phyloP scores from a whole-genome alignment of 2,113 vertebrate genomes.

The Ceratotherium simum region DNA sequence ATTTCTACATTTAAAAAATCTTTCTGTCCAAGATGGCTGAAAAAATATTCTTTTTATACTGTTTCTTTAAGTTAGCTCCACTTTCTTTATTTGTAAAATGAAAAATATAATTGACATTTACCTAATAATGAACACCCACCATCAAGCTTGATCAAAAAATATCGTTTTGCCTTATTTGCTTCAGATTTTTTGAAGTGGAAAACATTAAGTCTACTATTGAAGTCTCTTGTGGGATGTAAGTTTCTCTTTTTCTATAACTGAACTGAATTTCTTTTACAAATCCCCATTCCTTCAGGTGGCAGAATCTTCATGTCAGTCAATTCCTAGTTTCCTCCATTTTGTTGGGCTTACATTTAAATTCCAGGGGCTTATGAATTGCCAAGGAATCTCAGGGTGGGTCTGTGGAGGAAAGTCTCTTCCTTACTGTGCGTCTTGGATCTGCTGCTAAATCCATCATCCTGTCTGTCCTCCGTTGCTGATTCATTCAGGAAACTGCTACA shows the following conservation, averaged over 20 bases:
- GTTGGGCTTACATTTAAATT: not conserved
- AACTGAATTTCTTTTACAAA: constrained; percentile 23
- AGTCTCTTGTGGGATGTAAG: not conserved
- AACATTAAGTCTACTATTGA: not conserved
- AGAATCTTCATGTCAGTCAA: not conserved
- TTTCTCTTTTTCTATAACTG: not conserved
- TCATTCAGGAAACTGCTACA: not conserved
- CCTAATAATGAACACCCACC: not conserved
- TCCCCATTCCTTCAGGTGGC: not conserved
- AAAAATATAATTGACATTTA: not conserved
- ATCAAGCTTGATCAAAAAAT: not conserved
- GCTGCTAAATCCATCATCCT: not conserved
- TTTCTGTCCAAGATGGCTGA: not conserved
- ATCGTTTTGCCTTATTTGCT: constrained; percentile 7
- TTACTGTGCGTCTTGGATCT: not conserved
- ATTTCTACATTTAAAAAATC: not conserved
- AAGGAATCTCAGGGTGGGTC: not conserved
- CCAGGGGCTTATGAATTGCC: not conserved
- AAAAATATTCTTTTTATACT: not conserved
- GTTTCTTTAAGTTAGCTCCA: constrained; percentile 31
- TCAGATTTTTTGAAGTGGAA: not conserved
- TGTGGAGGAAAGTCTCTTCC: not conserved
- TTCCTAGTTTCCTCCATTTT: not conserved
- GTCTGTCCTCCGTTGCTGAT: not conserved
- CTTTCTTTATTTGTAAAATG: not conserved